Evolutionary conservation across 2,113 vertebrate genomes (phyloP).

Genomic region (Leptosomus discolor): DNA sequence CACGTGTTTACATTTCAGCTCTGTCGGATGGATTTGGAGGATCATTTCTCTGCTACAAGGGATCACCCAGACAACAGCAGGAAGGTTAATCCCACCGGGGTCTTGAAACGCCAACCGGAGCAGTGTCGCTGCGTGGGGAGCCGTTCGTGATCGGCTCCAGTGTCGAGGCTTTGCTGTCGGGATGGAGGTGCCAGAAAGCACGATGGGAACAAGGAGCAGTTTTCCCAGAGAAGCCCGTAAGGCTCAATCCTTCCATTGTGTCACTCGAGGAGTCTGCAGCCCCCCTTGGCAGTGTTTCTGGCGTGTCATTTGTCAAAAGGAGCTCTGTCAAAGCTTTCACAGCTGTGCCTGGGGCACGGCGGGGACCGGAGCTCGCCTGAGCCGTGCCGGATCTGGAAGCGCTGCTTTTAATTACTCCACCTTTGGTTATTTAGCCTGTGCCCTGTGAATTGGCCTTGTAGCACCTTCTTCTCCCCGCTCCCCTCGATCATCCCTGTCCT

Average conservation of each 20-base stretch:
- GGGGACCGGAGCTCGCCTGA: not conserved
- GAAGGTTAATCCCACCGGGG: not conserved
- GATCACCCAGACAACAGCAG: not conserved
- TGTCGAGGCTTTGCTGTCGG: not conserved
- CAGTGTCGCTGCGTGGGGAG: fast-evolving
- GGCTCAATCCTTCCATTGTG: not conserved
- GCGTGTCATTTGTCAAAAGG: not conserved
- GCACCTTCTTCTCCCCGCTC: not conserved
- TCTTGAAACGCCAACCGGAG: not conserved
- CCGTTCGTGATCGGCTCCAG: fast-evolving
- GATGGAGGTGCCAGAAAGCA: not conserved
- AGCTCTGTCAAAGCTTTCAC: not conserved
- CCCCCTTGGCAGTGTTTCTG: not conserved
- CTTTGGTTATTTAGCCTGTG: not conserved
- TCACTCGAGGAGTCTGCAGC: not conserved
- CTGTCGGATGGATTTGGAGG: not conserved
- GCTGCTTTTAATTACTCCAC: not conserved
- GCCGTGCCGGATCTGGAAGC: not conserved
- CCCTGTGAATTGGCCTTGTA: not conserved
- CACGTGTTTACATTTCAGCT: not conserved
- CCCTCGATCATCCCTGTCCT: not conserved
- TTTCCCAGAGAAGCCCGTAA: fast-evolving
- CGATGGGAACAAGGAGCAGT: fast-evolving
- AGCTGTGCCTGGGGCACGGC: not conserved
- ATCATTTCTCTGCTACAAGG: not conserved